A percentile compares a stretch with the other conserved stretches of the same genome.
phyloP scores from a whole-genome alignment of 1,140 invertebrate species.

The Monochamus saltuarius region DNA sequence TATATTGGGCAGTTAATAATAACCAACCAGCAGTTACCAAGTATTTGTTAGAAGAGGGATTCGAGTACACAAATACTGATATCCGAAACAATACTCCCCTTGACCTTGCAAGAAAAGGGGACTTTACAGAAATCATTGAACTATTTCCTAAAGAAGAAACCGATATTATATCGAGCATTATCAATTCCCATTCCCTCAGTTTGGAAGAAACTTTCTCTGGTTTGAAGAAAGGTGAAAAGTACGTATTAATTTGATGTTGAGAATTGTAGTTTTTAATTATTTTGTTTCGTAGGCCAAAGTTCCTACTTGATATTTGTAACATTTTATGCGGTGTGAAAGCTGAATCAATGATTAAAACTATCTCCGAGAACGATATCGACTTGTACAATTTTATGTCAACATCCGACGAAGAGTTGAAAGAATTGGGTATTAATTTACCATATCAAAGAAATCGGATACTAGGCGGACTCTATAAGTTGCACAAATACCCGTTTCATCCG shows the following conservation, averaged over 20 bases:
- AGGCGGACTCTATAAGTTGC: conserved; percentile 51
- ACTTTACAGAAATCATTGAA: conserved; percentile 50
- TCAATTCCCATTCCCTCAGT: conserved; percentile 8
- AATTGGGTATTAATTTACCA: conserved; percentile 50
- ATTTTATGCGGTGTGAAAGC: conserved; percentile 50
- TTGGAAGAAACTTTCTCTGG: conserved; percentile 31
- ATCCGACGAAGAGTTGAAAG: conserved; percentile 46
- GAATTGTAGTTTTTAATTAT: background rate
- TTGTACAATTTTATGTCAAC: conserved; percentile 52
- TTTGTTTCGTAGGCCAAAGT: conserved; percentile 48
- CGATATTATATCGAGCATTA: conserved; percentile 20
- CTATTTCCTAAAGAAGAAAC: conserved; percentile 45
- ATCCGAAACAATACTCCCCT: conserved; percentile 51
- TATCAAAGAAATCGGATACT: conserved; percentile 52
- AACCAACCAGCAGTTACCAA: conserved; percentile 51
- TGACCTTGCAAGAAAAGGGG: conserved; percentile 52
- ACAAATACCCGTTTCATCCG: conserved; percentile 39
- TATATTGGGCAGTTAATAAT: conserved; percentile 56
- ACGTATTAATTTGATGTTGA: conserved; percentile 1
- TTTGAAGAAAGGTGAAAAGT: conserved; percentile 16
- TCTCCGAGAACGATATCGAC: conserved; percentile 48
- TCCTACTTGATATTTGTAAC: conserved; percentile 51
- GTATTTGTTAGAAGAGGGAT: conserved; percentile 49
- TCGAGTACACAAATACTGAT: conserved; percentile 48
- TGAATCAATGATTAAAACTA: conserved; percentile 45